Percentiles rank a stretch among this genome's conserved stretches.
Evolutionary conservation across 2,797 vertebrate genomes (phyloP).

Genomic region (Myoxocephalus aenaeus): DNA sequence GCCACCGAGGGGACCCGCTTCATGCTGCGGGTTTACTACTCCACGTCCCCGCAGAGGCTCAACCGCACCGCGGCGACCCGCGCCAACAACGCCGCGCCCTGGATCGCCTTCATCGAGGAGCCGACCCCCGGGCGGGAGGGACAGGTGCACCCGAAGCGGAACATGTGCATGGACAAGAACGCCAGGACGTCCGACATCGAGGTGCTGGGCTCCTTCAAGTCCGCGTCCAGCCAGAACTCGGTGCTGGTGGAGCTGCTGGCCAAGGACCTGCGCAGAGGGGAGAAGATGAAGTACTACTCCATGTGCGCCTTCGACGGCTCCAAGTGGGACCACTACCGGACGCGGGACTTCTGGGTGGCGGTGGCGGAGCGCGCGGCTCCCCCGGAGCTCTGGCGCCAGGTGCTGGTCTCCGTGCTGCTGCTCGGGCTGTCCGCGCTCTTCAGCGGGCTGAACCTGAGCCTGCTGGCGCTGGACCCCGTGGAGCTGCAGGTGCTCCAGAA

Average conservation of each 20-base stretch:
- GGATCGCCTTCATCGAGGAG: conserved; percentile 94
- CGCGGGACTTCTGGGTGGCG: conserved; percentile 90
- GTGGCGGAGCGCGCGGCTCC: conserved; percentile 83
- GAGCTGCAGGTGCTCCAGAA: conserved; percentile 93
- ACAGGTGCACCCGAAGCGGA: conserved; percentile 80
- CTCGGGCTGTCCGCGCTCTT: conserved; percentile 91
- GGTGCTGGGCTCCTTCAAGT: conserved; percentile 90
- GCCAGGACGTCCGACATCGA: conserved; percentile 93
- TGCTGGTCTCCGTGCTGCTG: conserved; percentile 87
- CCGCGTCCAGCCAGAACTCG: conserved; percentile 87
- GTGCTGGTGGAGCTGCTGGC: conserved; percentile 92
- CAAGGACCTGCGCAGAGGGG: conserved; percentile 90
- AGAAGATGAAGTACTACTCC: conserved; percentile 91
- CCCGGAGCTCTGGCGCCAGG: conserved; percentile 88
- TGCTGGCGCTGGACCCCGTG: conserved; percentile 91
- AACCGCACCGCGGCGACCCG: conserved; percentile 77
- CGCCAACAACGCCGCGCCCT: conserved; percentile 82
- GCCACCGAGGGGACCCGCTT: conserved; percentile 94
- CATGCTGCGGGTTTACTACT: conserved; percentile 91
- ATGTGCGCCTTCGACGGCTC: conserved; percentile 94
- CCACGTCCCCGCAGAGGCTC: conserved; percentile 79
- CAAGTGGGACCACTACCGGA: conserved; percentile 92
- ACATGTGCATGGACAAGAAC: conserved; percentile 89
- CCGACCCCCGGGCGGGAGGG: conserved; percentile 82
- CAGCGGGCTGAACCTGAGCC: conserved; percentile 90